Evolutionary conservation across 2,888 invertebrate species (phyloP).

Genomic region (Linyphia triangularis): DNA sequence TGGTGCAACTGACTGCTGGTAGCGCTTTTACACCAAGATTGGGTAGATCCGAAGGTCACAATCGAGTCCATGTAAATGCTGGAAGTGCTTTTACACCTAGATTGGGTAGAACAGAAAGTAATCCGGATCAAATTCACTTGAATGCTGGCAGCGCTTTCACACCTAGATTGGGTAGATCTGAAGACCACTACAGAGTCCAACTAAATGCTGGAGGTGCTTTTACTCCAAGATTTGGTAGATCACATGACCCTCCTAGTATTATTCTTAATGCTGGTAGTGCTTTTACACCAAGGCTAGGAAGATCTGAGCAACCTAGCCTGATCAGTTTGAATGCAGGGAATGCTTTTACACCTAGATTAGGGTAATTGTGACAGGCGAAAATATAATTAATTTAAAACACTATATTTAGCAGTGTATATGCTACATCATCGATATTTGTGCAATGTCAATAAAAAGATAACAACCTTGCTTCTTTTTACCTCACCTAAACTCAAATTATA

Average conservation of each 20-base stretch:
- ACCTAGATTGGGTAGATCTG: constrained; percentile 8
- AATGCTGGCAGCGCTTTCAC: constrained; percentile 56
- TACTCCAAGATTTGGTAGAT: constrained; percentile 59
- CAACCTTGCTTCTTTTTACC: no score
- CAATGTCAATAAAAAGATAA: no score
- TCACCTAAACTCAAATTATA: no score
- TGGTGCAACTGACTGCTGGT: constrained; percentile 16
- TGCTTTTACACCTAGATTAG: constrained; percentile 56
- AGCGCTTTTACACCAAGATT: constrained; percentile 59
- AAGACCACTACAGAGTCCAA: background rate
- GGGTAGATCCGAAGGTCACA: constrained; percentile 32
- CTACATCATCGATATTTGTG: no score
- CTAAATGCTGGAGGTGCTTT: constrained; percentile 48
- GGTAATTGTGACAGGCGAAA: no score
- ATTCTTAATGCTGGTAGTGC: constrained; percentile 32
- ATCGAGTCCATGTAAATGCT: constrained; percentile 14
- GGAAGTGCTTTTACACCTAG: constrained; percentile 47
- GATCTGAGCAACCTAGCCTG: background rate
- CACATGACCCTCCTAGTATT: background rate
- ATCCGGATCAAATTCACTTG: background rate
- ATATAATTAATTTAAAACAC: no score
- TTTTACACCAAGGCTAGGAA: constrained; percentile 39
- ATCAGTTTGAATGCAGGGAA: constrained; percentile 33
- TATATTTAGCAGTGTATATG: no score
- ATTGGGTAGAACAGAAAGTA: constrained; percentile 25